Base-by-base conservation (phyloP, 92 coral and sea anemone genomes). In the Isaurus tuberculatus region DNA sequence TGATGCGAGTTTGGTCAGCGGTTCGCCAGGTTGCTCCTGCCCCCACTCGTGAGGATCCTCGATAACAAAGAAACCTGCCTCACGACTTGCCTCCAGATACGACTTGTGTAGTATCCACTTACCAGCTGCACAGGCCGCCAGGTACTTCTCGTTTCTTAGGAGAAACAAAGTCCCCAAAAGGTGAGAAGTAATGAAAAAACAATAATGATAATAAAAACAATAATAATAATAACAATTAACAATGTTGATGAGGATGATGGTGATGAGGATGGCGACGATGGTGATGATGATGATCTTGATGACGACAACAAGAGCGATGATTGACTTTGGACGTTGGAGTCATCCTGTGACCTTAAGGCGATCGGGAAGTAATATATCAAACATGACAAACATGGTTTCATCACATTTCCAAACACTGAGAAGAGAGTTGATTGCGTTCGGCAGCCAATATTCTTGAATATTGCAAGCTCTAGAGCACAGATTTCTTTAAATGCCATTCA, bases 71-170 rank as follows among this genome's bases (percentile, higher is more conserved):
- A 63, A 65, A 8, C 94, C 97, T 3, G 92, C 95, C 64, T 88
- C 88, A 9, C 99, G 95, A 70, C 99, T 92, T 55, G 94, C 96
- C 79, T 96, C 99, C 80, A 96, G 81, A 86, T 74, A 96, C 4
- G 99, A 96, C 90, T 96, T 96, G 89, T 91, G 99, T 2, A 96
- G 91, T 33, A 96, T 92, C 99, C 99, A 96, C 86, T 92, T 96
- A 3, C 98, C 99, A 34, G 99, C 99, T 3, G 98, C 98, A 57
- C 95, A 89, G 3, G 99, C 95, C 34, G 99, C 95, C 58, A 96
- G 86, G 86, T 89, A 94, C 81, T 96, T 96, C 85, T 96, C 99
- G 84, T 94, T 96, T 65, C 99, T 96, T 17, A 8, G 23, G 63
- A 55, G 58, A 51, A 8, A 55, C 22, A 46, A 46, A 46, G 13